phyloP scores from a whole-genome alignment of 2,888 invertebrate species.

The Leptinotarsa juncta region DNA sequence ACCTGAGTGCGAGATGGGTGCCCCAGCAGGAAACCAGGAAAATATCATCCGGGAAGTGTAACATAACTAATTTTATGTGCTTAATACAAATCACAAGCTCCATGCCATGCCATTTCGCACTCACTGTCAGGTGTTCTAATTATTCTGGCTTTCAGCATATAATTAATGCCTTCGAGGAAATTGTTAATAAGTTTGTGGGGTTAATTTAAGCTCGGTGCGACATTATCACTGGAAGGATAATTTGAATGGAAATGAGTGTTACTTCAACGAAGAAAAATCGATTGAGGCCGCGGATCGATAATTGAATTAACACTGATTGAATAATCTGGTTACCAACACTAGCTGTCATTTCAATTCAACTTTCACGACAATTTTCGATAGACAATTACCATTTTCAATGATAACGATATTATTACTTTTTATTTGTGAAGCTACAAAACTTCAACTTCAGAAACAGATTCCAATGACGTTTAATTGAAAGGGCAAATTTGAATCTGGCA shows the following conservation, averaged over 20 bases:
- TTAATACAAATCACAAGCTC: conserved; percentile 47
- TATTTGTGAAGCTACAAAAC: too few relatives aligned
- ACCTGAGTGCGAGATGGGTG: conserved; percentile 27
- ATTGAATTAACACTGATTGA: not conserved
- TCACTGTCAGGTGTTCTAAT: conserved; percentile 50
- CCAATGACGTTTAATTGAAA: too few relatives aligned
- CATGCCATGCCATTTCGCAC: conserved; percentile 45
- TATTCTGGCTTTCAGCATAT: conserved; percentile 47
- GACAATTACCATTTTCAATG: too few relatives aligned
- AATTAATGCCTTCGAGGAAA: conserved; percentile 48
- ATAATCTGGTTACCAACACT: not conserved
- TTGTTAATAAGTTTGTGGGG: conserved; percentile 48
- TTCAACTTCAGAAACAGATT: too few relatives aligned
- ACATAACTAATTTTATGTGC: conserved; percentile 49
- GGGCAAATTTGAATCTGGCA: too few relatives aligned
- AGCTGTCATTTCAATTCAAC: too few relatives aligned
- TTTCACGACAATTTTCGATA: too few relatives aligned
- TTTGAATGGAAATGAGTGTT: conserved; percentile 1
- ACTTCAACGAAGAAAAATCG: not conserved
- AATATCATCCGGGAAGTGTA: conserved; percentile 44
- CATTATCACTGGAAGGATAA: conserved; percentile 8
- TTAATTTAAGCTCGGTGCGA: conserved; percentile 43
- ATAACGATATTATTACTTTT: too few relatives aligned
- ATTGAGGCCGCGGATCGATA: not conserved
- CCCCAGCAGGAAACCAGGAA: conserved; percentile 36